Evolutionary conservation across 2,113 vertebrate genomes (phyloP), one percentile per base, ranked within the genome.

Genomic region (Brachyistius frenatus): DNA sequence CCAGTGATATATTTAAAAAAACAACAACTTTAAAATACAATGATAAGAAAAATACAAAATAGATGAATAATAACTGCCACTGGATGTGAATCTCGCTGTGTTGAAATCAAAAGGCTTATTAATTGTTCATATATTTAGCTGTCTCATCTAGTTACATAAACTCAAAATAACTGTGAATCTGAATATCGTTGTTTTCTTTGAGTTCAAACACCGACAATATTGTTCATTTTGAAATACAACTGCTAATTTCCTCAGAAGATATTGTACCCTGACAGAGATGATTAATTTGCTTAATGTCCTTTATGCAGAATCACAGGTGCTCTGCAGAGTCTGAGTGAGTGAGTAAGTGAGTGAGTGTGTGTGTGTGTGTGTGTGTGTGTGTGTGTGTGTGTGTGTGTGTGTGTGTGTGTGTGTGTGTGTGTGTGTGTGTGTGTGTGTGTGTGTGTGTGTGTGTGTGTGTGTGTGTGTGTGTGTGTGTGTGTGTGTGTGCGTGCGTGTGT

Each of bases 291-390:
- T 36, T 2, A 57, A 49, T 7, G 7, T 65, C 37, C 0, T 63
- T 62, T 33, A 32, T 44, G 16, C 41, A 62, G 5, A 68, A 41
- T 39, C 23, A 54, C n/a, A n/a, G n/a, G n/a, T n/a, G n/a, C n/a
- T n/a, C n/a, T n/a, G n/a, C n/a, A n/a, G n/a, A n/a, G n/a, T n/a
- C n/a, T n/a, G 61, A 32, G 15, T 47, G 14, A 32, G 31, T 16
- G 23, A 58, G 66, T 44, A 30, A 57, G 66, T 9, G 1, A 33
- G 67, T 30, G 68, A 23, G 4, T 16, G 16, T 66, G 54, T 62
- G 66, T 36, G 15, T 58, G 61, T 36, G 53, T 54, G 66, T 33
- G 47, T 61, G 53, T 5, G 62, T 47, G 55, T 66, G 61, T 52
- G 44, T 15, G 55, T 16, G 36, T 8, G 15, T 30, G 50, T 46